Base-by-base conservation (phyloP, 2,797 vertebrate genomes). In the Leptatherina wallacei region DNA sequence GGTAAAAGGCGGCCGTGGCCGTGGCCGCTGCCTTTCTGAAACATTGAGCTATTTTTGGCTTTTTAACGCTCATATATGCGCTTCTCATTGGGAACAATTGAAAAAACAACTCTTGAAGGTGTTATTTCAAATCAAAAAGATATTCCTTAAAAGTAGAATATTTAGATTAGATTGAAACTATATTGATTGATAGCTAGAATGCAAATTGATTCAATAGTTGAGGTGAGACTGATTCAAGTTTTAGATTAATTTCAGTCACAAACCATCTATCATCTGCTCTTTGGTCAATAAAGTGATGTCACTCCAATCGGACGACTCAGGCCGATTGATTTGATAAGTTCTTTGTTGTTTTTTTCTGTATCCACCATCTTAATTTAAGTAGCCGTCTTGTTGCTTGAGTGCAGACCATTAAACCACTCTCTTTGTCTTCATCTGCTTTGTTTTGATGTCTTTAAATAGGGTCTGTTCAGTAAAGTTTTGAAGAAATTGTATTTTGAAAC, bases 241-340 rank as follows among this genome's bases (percentile, higher is more conserved):
- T 40, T 7, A 40, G 38, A 40, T 40, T 40, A 14, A 4, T 64
- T 36, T 67, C 61, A 66, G 67, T 82, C 73, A 59, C 36, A 59
- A 42, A 33, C 44, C 24, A 51, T 71, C 73, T 63, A 61, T 82
- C 74, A 84, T 2, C 29, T 9, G 0, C 20, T 30, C 16, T 7
- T 13, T 2, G 9, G 24, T 82, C 55, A 60, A 18, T 42, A 42
- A 42, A 27, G 24, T 38, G 36, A 38, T 38, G 10, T 38, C 7
- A 10, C 2, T 38, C 36, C 36, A 38, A 38, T 38, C 7, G 2
- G 36, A 38, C 36, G 7, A 7, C 29, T 54, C 60, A 61, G 36
- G 55, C 0, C 33, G 69, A 83, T 65, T 52, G 14, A 18, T 18
- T 16, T 42, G 40, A 42, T 16, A 2, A 3, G 11, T 40, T 40